phyloP scores from a whole-genome alignment of 2,888 invertebrate genomes.

The Piscicola geometra region DNA sequence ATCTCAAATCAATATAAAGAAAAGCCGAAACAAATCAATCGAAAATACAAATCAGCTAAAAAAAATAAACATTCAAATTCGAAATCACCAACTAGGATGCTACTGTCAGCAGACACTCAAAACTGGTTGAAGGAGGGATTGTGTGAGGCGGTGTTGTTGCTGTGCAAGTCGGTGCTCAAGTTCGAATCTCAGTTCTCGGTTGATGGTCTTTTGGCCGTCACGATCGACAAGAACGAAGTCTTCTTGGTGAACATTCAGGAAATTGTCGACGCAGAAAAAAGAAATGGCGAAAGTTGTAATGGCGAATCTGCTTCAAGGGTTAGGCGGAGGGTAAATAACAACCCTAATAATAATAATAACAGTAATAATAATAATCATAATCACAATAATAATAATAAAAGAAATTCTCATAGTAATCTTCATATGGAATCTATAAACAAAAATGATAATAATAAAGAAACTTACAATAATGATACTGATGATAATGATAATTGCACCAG shows the following conservation, averaged over 20 bases:
- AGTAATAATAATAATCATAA: too few species aligned
- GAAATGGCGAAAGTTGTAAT: background rate
- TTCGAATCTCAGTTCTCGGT: slow-evolving; percentile 35
- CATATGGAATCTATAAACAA: too few species aligned
- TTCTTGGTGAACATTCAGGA: slow-evolving; percentile 34
- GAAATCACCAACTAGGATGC: background rate
- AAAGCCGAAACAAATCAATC: too few species aligned
- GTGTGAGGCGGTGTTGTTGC: slow-evolving; percentile 32
- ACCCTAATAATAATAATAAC: too few species aligned
- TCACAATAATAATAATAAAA: too few species aligned
- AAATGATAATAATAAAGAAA: too few species aligned
- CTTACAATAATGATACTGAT: too few species aligned
- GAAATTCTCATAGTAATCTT: too few species aligned
- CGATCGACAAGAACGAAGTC: slow-evolving; percentile 35
- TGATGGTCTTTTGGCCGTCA: slow-evolving; percentile 31
- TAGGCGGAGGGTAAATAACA: background rate
- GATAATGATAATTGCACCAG: too few species aligned
- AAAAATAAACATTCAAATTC: background rate
- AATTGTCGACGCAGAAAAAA: slow-evolving; percentile 17
- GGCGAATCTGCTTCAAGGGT: too few species aligned
- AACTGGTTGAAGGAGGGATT: slow-evolving; percentile 32
- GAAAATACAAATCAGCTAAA: too few species aligned
- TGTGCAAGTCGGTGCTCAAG: slow-evolving; percentile 36
- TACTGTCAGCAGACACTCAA: slow-evolving; percentile 29
- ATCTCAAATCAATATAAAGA: too few species aligned